These are phyloP conservation scores for Myoxocephalus aenaeus DNA, from an alignment of 2,797 vertebrate genomes.

Conservation along the genomic window DNA sequence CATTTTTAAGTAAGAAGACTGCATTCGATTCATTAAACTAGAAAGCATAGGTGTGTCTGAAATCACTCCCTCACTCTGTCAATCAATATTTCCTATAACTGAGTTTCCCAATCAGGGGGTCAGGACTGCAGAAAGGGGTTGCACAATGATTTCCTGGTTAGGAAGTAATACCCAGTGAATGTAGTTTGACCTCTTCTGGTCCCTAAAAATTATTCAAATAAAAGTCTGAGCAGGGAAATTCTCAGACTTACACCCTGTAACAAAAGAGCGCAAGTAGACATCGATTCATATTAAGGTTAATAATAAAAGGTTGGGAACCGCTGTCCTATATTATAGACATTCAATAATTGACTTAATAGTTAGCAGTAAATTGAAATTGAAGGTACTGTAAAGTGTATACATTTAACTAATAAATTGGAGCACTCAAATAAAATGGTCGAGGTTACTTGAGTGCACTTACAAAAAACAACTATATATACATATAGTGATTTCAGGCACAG, in stretches of 20 bases:
- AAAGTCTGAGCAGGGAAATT: neutral
- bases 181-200: neutral
- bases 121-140: neutral
- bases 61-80: neutral
- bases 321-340: neutral
- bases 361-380: neutral
- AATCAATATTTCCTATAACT: neutral
- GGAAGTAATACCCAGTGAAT: neutral
- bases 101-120: neutral
- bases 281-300: neutral
- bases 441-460: neutral
- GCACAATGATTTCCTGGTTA: neutral
- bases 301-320: neutral
- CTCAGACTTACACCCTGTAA: neutral
- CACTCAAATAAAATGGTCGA: too few relatives aligned
- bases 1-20: neutral
- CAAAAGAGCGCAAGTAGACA: neutral
- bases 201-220: neutral
- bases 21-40: neutral
- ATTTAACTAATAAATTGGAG: neutral
- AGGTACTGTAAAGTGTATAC: neutral
- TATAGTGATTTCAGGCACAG: neutral
- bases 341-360: neutral
- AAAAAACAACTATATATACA: neutral
- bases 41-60: neutral